Evolutionary conservation across 2,113 vertebrate species (phyloP).

Genomic region (Xiphophorus hellerii): DNA sequence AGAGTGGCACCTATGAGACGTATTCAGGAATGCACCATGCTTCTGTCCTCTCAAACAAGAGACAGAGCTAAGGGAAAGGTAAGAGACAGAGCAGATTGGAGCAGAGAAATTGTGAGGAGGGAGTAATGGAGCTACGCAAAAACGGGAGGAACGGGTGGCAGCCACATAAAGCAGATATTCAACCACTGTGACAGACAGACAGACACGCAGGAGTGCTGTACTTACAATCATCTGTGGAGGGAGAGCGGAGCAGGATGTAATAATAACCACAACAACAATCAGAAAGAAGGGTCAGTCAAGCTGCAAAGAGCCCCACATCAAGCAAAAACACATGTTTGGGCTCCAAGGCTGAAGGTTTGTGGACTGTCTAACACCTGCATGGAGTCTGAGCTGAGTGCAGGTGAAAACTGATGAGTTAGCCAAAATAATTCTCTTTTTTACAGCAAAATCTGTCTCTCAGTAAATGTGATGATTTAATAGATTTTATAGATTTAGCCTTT

Average conservation of each 20-base stretch:
- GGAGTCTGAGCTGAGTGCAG: slow-evolving; percentile 18
- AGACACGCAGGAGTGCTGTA: slow-evolving; percentile 92
- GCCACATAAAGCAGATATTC: slow-evolving; percentile 87
- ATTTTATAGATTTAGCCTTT: not conserved
- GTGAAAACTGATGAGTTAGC: not conserved
- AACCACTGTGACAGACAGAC: slow-evolving; percentile 90
- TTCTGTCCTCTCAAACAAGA: slow-evolving; percentile 70
- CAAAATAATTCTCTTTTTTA: slow-evolving; percentile 3
- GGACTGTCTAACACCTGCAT: slow-evolving; percentile 39
- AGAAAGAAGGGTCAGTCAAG: slow-evolving; percentile 86
- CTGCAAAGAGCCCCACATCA: slow-evolving; percentile 85
- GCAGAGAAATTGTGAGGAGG: slow-evolving; percentile 43
- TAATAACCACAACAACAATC: slow-evolving; percentile 82
- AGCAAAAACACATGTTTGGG: slow-evolving; percentile 59
- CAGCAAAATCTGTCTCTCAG: slow-evolving; percentile 3
- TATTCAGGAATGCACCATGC: slow-evolving; percentile 85
- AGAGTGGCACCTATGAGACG: slow-evolving; percentile 65
- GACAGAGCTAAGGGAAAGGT: slow-evolving; percentile 61
- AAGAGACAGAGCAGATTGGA: slow-evolving; percentile 57
- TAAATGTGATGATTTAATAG: not conserved
- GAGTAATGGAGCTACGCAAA: slow-evolving; percentile 54
- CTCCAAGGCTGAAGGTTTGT: slow-evolving; percentile 31
- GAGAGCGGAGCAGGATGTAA: slow-evolving; percentile 84
- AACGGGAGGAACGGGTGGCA: slow-evolving; percentile 72
- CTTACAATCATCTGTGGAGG: slow-evolving; percentile 99